phyloP scores from a whole-genome alignment of 1,140 invertebrate species.

The Kradibia gibbosae region DNA sequence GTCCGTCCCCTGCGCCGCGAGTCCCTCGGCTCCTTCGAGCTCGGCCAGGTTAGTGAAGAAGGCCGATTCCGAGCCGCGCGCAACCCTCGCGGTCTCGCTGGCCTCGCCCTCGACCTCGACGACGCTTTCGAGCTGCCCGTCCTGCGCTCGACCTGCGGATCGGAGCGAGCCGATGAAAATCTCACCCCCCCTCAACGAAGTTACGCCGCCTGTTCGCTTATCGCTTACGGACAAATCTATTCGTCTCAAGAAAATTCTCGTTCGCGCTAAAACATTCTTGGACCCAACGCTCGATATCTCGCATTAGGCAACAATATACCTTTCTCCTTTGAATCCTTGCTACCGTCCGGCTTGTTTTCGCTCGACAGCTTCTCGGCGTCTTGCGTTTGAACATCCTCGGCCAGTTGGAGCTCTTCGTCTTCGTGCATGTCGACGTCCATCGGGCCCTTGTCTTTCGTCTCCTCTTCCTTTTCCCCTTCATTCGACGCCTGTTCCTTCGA shows the following conservation, averaged over 20 bases:
- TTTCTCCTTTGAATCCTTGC: constrained; percentile 37
- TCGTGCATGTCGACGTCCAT: constrained; percentile 75
- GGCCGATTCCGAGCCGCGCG: constrained; percentile 80
- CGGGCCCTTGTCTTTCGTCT: constrained; percentile 73
- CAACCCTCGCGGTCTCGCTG: constrained; percentile 78
- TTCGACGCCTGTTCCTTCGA: constrained; percentile 81
- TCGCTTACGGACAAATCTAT: no score
- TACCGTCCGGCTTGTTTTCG: constrained; percentile 31
- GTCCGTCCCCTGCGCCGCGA: constrained; percentile 54
- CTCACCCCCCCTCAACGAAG: no score
- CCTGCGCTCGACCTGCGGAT: constrained; percentile 25
- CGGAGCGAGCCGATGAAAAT: background rate
- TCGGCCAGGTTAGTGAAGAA: constrained; percentile 73
- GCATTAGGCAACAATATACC: no score
- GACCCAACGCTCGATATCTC: no score
- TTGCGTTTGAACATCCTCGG: constrained; percentile 69
- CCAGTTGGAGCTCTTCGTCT: constrained; percentile 63
- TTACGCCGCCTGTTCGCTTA: no score
- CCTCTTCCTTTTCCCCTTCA: constrained; percentile 74
- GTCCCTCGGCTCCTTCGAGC: constrained; percentile 48
- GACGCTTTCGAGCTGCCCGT: constrained; percentile 64
- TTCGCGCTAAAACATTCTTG: no score
- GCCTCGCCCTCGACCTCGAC: constrained; percentile 85
- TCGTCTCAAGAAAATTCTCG: no score
- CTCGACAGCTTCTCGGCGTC: constrained; percentile 71